Base-by-base conservation (phyloP, 2,113 vertebrate genomes). In the Emydura subglobosa region DNA sequence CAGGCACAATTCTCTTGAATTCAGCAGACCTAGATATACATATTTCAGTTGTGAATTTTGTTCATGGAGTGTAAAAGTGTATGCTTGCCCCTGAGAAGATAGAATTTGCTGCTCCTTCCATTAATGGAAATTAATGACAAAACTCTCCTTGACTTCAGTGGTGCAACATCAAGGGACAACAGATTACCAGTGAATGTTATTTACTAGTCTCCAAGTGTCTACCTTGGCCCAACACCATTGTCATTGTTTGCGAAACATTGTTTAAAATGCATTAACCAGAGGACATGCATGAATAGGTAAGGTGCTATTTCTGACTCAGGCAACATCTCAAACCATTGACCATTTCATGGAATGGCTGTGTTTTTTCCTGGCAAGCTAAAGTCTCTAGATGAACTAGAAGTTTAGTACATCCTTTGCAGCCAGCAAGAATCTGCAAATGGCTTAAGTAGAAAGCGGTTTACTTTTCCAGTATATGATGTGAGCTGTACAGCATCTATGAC, bases 161-260 rank as follows among this genome's bases (percentile, higher is more conserved):
- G 82, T 61, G 78, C 61, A 87, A 55, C 61, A 10, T 34, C 10
- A 19, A 68, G 34, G 31, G 31, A 16, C 17, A 21, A 68, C 65
- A 55, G 29, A 59, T 10, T 0, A 82, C 11, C 0, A 0, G 51
- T 5, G 10, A 0, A 0, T 2, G 10, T 11, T 4, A 49, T 44
- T 72, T 79, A 5, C 14, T 19, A 27, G 50, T 19, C 31, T 39
- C 44, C 82, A 72, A 82, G 90, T 44, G 16, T 68, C 65, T 61
- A 47, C 2, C 84, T 74, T 85, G 19, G 19, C 65, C 34, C 54
- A 80, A 68, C 59, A 50, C 88, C 47, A 51, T 7, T 74, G n/a
- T 12, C 57, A 59, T 59, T 54, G 79, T 16, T 79, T 19, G n/a
- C 82, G 78, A 85, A 83, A 57, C 53, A 29, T 25, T 10, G 84